Base-by-base conservation (phyloP, 1,140 invertebrate genomes). In the Nylanderia fulva region DNA sequence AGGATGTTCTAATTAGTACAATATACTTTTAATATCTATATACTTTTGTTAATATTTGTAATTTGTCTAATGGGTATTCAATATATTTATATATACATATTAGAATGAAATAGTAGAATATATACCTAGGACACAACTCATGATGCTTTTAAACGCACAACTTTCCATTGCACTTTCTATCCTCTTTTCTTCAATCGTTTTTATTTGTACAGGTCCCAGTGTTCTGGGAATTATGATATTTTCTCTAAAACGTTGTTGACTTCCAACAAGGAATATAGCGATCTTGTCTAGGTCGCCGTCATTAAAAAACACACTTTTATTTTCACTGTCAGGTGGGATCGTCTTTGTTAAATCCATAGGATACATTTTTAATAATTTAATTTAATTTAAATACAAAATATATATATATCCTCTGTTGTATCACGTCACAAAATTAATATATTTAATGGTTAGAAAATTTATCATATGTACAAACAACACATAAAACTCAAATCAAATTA, bases 121-220 rank as follows among this genome's bases (percentile, higher is more conserved):
- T 79, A 84, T 80, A 85, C 64, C 85, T 64, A 86, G 95, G 76
- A 98, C 97, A 95, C 98, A 98, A 93, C 98, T 99, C 93, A 98
- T 97, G 0, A 97, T 90, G 39, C 98, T 97, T 95, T 99, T 99
- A 92, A 99, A 99, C 8, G 96, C 95, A 94, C 99, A 99, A 92
- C 98, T 99, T 95, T 99, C 98, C 91, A 99, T 97, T 3, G 96
- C 95, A 0, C 96, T 95, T 93, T 98, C 97, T n/a, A 99, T 96
- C 90, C 97, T 96, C 95, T 98, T 98, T 92, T 99, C 98, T 93
- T 98, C 97, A 89, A 97, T 97, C 0, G 97, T 96, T 95, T 98
- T 98, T 52, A 98, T 97, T 76, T 96, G 94, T 5, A 97, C 95
- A 8, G 97, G 97, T 11, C 97, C 97, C 66, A 98, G 94, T 42